Percentiles rank a stretch among this genome's conserved stretches.
phyloP scores from a whole-genome alignment of 2,797 vertebrate species.

The Peromyscus nudipes region DNA sequence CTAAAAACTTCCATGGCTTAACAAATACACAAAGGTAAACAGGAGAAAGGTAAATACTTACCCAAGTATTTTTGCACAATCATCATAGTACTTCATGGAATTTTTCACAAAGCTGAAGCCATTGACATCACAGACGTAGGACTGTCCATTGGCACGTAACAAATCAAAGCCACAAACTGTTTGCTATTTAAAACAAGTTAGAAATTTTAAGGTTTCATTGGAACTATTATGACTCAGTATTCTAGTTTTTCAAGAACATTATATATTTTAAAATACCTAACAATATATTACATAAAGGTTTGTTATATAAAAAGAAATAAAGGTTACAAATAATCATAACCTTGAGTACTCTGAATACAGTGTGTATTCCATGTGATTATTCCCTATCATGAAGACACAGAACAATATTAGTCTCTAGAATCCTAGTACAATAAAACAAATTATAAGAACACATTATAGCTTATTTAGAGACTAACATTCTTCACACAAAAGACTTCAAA shows the following conservation, averaged over 20 bases:
- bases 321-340: constrained; percentile 7
- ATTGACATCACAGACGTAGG: constrained; percentile 95
- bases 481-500: constrained; percentile 35
- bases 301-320: constrained; percentile 32
- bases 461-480: constrained; percentile 34
- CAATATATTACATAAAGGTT: neutral
- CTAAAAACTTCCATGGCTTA: neutral
- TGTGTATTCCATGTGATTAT: neutral
- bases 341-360: neutral
- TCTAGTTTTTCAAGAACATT: constrained; percentile 17
- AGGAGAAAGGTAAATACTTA: constrained; percentile 85
- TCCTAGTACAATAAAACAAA: neutral
- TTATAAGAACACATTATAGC: constrained; percentile 16
- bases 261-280: constrained; percentile 52
- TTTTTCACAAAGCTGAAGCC: constrained; percentile 97
- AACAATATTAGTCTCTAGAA: constrained; percentile 8
- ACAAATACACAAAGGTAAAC: neutral
- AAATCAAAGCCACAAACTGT: constrained; percentile 96
- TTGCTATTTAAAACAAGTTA: constrained; percentile 90
- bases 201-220: constrained; percentile 62
- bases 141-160: constrained; percentile 94
- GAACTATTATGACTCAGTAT: constrained; percentile 63
- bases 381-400: neutral
- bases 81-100: constrained; percentile 96
- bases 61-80: constrained; percentile 96